Evolutionary conservation across 2,113 vertebrate species (phyloP).

Genomic region (Phocoena sinus): DNA sequence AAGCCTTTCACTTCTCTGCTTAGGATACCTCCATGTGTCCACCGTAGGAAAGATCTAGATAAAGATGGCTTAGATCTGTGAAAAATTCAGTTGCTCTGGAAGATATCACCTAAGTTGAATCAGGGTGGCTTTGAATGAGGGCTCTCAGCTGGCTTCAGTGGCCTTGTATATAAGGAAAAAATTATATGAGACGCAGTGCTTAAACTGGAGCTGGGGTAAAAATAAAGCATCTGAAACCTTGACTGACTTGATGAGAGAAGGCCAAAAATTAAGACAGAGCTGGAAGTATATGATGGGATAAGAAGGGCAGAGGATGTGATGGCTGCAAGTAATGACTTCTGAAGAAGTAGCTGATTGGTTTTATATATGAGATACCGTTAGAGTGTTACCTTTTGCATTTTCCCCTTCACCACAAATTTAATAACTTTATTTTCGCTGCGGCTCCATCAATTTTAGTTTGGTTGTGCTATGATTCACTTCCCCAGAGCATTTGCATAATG

Average conservation of each 20-base stretch:
- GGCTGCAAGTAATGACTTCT: not conserved
- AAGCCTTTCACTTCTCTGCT: not conserved
- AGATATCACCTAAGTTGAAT: not conserved
- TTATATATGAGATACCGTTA: not conserved
- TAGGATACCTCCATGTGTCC: not conserved
- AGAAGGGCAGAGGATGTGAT: not conserved
- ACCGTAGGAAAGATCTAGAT: not conserved
- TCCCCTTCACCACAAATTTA: conserved; percentile 59
- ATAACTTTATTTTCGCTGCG: conserved; percentile 61
- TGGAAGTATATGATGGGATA: not conserved
- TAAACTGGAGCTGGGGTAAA: not conserved
- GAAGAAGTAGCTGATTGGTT: not conserved
- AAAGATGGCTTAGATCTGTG: not conserved
- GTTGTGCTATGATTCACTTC: conserved; percentile 47
- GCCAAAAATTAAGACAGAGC: not conserved
- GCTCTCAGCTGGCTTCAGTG: not conserved
- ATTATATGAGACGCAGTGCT: not conserved
- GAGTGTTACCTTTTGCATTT: conserved; percentile 47
- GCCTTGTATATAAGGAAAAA: not conserved
- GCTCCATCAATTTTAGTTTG: conserved; percentile 64
- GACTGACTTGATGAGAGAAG: not conserved
- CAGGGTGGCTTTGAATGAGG: not conserved
- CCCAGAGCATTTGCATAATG: conserved; percentile 66
- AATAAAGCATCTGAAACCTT: not conserved
- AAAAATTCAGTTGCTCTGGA: not conserved